Evolutionary conservation across 2,113 vertebrate genomes (phyloP), one percentile per base, ranked within the genome.

Genomic region (Gnathonemus echidnorhynchus): DNA sequence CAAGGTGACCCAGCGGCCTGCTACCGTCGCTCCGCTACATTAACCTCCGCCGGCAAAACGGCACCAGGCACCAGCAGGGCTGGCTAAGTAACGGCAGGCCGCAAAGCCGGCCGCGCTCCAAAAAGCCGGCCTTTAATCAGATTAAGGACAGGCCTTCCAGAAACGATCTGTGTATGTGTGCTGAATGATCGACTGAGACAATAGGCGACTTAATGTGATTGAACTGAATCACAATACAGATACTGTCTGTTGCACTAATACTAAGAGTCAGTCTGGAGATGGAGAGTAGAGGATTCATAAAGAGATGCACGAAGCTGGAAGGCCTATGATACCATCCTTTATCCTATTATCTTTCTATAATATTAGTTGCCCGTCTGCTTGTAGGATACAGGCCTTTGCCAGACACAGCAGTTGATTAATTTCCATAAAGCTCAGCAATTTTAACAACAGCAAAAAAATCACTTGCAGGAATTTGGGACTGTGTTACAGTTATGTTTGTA

Each of bases 1-100:
- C 58, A 92, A 92, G 89, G 90, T 92, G 89, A 92, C 91, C 89
- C 91, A 89, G 90, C 19, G 31, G 48, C 39, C n/a, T 31, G 13
- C 31, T 39, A 21, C 31, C 1, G 17, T 85, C 21, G 49, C 77
- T 86, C 52, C 24, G 53, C 90, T 58, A 58, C 49, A 89, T 74
- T 89, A 89, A 50, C 24, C 66, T 46, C 86, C 3, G 80, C 91
- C 93, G 88, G 46, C n/a, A 31, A 15, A 46, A 85, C 7, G 35
- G 15, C 74, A 70, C 62, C n/a, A 0, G 62, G n/a, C 62, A 13
- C n/a, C 62, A n/a, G 62, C 31, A 42, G 74, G 74, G 31, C 74
- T 17, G 27, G 15, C 5, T 39, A 42, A 77, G 17, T 77, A 39
- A 42, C 35, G 3, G 27, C 74, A 77, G 74, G 27, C 31, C 74